Evolutionary conservation across 2,113 vertebrate species (phyloP).

Genomic region (Orcinus orca): DNA sequence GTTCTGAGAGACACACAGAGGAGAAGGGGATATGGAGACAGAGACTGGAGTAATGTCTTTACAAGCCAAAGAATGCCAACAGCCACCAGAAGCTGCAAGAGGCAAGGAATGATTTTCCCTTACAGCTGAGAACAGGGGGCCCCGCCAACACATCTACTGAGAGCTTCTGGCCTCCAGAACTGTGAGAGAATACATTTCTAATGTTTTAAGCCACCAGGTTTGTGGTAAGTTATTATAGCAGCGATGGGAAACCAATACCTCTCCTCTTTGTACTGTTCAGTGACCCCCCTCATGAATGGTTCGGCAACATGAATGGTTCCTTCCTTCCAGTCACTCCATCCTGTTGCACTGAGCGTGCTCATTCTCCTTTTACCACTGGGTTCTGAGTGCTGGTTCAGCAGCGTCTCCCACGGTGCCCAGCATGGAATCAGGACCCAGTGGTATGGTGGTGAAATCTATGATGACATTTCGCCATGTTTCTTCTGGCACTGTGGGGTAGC

Average conservation of each 20-base stretch:
- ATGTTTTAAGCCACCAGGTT: not conserved
- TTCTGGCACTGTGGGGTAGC: not conserved
- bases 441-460: not conserved
- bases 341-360: rapidly evolving
- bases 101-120: not conserved
- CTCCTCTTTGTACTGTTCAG: not conserved
- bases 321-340: not conserved
- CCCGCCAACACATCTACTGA: not conserved
- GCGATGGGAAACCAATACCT: not conserved
- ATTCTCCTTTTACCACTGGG: not conserved
- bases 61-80: not conserved
- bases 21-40: not conserved
- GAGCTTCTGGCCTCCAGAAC: not conserved
- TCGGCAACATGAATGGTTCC: not conserved
- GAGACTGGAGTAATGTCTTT: not conserved
- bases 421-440: not conserved
- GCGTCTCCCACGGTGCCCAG: rapidly evolving
- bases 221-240: not conserved
- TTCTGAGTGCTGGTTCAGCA: not conserved
- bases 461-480: not conserved
- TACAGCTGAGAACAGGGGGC: not conserved
- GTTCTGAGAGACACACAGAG: not conserved
- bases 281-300: not conserved
- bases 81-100: not conserved
- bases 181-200: not conserved